Conservation (phyloP, 1,140 invertebrate species). For the Drosophila bipectinata region DNA sequence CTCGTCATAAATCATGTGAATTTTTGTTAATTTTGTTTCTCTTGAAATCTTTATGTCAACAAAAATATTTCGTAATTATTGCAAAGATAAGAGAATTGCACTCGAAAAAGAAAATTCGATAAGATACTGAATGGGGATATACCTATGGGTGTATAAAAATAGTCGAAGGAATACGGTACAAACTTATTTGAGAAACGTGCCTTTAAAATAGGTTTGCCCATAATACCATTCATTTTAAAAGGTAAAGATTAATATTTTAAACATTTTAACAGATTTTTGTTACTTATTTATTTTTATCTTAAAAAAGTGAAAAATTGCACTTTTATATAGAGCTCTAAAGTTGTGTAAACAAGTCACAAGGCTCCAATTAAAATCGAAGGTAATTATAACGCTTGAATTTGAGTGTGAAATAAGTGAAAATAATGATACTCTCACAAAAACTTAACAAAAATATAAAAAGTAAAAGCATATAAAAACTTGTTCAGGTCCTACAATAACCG, state of each 20-base stretch:
- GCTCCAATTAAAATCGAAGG: background rate
- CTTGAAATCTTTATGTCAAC: slow-evolving; percentile 38
- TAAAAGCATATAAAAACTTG: slow-evolving; percentile 38
- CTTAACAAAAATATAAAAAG: slow-evolving; percentile 35
- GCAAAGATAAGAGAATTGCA: slow-evolving; percentile 58
- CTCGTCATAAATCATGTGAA: slow-evolving; percentile 39
- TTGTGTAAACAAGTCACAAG: slow-evolving; percentile 1
- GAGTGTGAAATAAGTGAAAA: slow-evolving; percentile 1
- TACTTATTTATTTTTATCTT: too few species aligned
- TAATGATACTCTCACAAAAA: slow-evolving; percentile 8
- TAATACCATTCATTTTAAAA: background rate
- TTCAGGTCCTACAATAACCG: slow-evolving; percentile 9
- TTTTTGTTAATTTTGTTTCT: slow-evolving; percentile 12
- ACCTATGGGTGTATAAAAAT: background rate
- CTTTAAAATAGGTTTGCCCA: background rate
- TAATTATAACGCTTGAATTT: slow-evolving; percentile 9
- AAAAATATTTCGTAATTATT: slow-evolving; percentile 60
- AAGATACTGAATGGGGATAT: slow-evolving; percentile 1
- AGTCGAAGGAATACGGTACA: background rate
- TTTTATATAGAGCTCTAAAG: slow-evolving; percentile 1
- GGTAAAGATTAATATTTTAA: background rate
- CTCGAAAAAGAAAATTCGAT: slow-evolving; percentile 49
- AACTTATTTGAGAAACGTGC: slow-evolving; percentile 7
- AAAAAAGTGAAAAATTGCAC: background rate
- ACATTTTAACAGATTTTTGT: background rate